Conservation (phyloP, 2,888 invertebrate species). For the Drosophila setosimentum region DNA sequence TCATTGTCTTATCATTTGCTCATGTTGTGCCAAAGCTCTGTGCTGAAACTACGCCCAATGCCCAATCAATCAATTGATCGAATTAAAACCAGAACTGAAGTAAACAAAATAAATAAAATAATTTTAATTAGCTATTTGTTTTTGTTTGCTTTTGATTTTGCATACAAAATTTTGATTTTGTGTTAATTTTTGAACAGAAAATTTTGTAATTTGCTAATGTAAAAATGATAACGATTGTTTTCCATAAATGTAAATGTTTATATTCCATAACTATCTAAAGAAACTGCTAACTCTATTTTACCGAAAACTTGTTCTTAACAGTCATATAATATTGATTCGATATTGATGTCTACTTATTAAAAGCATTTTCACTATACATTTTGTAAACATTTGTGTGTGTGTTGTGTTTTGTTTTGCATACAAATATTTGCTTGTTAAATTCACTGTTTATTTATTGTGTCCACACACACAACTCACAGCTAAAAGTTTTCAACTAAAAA, state of each 20-base stretch:
- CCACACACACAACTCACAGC: constrained; percentile 36
- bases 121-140: constrained; percentile 34
- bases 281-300: constrained; percentile 58
- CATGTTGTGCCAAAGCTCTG: constrained; percentile 12
- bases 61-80: constrained; percentile 8
- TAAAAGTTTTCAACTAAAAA: constrained; percentile 28
- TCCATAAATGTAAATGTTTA: constrained; percentile 62
- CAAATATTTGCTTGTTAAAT: constrained; percentile 70
- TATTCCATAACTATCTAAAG: constrained; percentile 48
- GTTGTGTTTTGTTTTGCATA: constrained; percentile 68
- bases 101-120: constrained; percentile 11
- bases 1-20: constrained; percentile 34
- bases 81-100: constrained; percentile 7
- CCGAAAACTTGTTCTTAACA: constrained; percentile 40
- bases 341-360: constrained; percentile 72
- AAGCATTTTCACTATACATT: constrained; percentile 54
- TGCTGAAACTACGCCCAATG: constrained; percentile 10
- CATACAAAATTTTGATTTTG: constrained; percentile 49
- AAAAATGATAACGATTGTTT: constrained; percentile 44
- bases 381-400: constrained; percentile 62
- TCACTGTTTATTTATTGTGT: constrained; percentile 63
- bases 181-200: constrained; percentile 48
- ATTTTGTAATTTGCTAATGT: constrained; percentile 60
- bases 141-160: constrained; percentile 34
- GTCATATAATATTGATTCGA: constrained; percentile 50